Evolutionary conservation across 2,797 vertebrate species (phyloP), one percentile per base, ranked within the genome.

Genomic region (Sardinella longiceps): DNA sequence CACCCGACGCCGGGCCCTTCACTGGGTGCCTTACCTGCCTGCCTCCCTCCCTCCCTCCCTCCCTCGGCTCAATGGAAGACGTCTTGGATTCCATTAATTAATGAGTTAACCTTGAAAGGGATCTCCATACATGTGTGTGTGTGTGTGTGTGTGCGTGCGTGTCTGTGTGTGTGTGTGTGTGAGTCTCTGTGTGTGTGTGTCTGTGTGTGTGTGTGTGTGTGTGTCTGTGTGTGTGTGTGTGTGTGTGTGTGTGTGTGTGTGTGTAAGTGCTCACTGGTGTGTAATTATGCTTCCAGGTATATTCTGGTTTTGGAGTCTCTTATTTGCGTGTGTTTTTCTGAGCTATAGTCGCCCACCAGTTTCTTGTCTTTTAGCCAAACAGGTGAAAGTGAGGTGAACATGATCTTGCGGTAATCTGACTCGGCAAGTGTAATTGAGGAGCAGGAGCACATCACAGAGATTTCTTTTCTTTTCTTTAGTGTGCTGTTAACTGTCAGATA

Each of bases 11-110:
- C 15, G 63, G 66, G 30, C 12, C 15, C 66, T 37, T 5, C 66
- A 18, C 11, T 43, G 37, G 33, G 70, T 43, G 33, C 33, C 5
- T 77, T 43, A 20, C 70, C 33, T 20, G 56, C 56, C 56, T n/a
- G n/a, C n/a, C n/a, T n/a, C n/a, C n/a, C n/a, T n/a, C 33, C 5
- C 43, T 43, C 6, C 70, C 33, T 20, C 23, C 56, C 56, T 25
- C n/a, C 7, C 56, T 53, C 51, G 2, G 5, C 70, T 23, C 70
- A 43, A 43, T 23, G 37, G 70, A 23, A 43, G 33, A 6, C 18
- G 5, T 39, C 70, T 77, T 43, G 37, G 33, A 43, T 77, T 77
- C 20, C 70, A 7, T 77, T 77, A 77, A 77, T 77, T 77, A 39
- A 77, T 43, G 37, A 43, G 37, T 77, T 77, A 39, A 39, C 70